Evolutionary conservation across 2,113 vertebrate species (phyloP).

Genomic region (Dasyprocta punctata): DNA sequence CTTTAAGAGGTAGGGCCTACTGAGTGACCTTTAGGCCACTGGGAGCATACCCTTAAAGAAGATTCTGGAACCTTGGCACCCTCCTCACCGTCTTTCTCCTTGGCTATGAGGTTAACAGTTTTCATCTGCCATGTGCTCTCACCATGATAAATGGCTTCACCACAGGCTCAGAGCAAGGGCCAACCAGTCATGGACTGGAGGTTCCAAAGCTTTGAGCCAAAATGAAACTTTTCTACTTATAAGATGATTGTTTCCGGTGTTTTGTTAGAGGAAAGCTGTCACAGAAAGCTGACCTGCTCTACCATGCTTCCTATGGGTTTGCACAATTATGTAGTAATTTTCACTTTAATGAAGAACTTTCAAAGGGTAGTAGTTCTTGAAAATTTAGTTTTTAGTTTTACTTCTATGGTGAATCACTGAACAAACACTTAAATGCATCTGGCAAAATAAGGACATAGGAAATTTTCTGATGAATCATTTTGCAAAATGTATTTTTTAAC

Average conservation of each 20-base stretch:
- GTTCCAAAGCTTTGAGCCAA: neutral
- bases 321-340: neutral
- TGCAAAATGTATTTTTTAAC: slow-evolving; percentile 5
- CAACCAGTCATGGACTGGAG: neutral
- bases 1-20: neutral
- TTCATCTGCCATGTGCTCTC: neutral
- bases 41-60: neutral
- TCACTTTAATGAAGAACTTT: slow-evolving; percentile 44
- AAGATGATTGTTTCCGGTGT: neutral
- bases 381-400: slow-evolving; percentile 1
- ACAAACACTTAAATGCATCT: slow-evolving; percentile 44
- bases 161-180: neutral
- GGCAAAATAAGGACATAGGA: neutral
- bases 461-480: slow-evolving; percentile 9
- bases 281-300: neutral
- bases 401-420: slow-evolving; percentile 38
- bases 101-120: neutral
- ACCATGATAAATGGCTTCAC: neutral
- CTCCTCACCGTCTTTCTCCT: neutral
- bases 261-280: neutral
- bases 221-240: neutral
- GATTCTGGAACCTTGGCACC: neutral
- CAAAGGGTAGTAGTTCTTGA: neutral
- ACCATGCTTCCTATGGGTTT: neutral
- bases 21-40: neutral